Evolutionary conservation across 2,888 invertebrate genomes (phyloP), one percentile per base, ranked within the genome.

Genomic region (Stenodema calcarata): DNA sequence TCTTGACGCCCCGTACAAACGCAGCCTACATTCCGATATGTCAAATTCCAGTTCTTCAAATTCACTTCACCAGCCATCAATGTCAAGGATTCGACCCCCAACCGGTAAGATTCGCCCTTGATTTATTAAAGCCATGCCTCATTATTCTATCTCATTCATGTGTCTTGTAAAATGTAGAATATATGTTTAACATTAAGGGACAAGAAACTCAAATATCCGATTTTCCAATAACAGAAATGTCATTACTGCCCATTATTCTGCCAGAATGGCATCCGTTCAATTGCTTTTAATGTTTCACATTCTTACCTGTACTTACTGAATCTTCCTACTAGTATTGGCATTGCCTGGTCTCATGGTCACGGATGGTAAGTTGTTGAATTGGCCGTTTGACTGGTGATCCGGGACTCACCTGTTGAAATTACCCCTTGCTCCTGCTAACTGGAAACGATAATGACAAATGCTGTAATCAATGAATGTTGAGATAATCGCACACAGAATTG

Each of bases 1-100:
- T 0, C 92, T 99, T 80, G 99, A 99, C 90, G 93, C 95, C 0
- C 94, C 93, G 80, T 95, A 95, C 90, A 94, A 95, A 91, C 93
- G 94, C 89, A 93, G 94, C 87, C 91, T 96, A 44, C 93, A 94
- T 89, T 94, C 94, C 90, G 90, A 92, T 82, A 87, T 90, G 87
- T 90, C 90, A 7, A 89, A 89, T 76, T 89, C 89, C 4, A 90
- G 90, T 81, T 90, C 90, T n/a, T 89, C 89, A 11, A 89, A 89
- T 88, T 89, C 90, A 4, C 88, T 90, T 7, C 88, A 89, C 87
- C 88, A 89, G 18, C 89, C 88, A 27, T 50, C 86, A 14, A 78
- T 83, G 1, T 79, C 88, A 11, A 41, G 81, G 9, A 73, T 80
- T 89, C 90, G 11, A 89, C 89, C 18, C 89, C 90, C 28, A 92